Percentiles rank a stretch among this genome's conserved stretches.
phyloP scores from a whole-genome alignment of 2,113 vertebrate species.

The Xiphias gladius region DNA sequence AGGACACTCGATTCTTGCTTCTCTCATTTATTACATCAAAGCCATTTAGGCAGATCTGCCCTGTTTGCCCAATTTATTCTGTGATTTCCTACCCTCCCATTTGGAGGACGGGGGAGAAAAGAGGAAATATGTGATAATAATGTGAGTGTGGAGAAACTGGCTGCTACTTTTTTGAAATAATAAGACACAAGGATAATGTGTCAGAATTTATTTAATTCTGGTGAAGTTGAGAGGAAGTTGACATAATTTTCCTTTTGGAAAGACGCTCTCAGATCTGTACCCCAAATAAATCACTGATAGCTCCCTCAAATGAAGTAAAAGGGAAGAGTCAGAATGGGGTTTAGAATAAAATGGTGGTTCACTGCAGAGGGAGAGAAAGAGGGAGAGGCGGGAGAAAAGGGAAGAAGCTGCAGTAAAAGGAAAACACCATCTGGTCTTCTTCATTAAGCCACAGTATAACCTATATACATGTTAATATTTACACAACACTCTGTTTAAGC shows the following conservation, averaged over 20 bases:
- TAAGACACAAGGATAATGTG: slow-evolving; percentile 55
- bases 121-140: slow-evolving; percentile 3
- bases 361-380: slow-evolving; percentile 5
- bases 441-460: slow-evolving; percentile 21
- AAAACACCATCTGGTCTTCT: slow-evolving; percentile 41
- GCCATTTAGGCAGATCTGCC: slow-evolving; percentile 66
- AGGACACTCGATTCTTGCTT: slow-evolving; percentile 64
- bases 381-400: background rate
- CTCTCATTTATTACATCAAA: slow-evolving; percentile 74
- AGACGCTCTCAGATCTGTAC: slow-evolving; percentile 20
- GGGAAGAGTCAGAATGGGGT: slow-evolving; percentile 40
- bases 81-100: slow-evolving; percentile 58
- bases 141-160: slow-evolving; percentile 47
- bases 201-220: slow-evolving; percentile 46
- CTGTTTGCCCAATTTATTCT: slow-evolving; percentile 70
- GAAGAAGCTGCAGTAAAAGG: slow-evolving; percentile 4
- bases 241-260: slow-evolving; percentile 42
- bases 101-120: slow-evolving; percentile 13
- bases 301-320: slow-evolving; percentile 42
- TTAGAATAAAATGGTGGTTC: slow-evolving; percentile 36
- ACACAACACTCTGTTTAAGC: background rate
- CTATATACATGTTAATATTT: slow-evolving; percentile 33
- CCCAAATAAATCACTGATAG: slow-evolving; percentile 57
- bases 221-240: slow-evolving; percentile 24
- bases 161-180: slow-evolving; percentile 55